A percentile compares a stretch with the other conserved stretches of the same genome.
Conservation (phyloP, 2,113 vertebrate species). For the Neomonachus schauinslandi region DNA sequence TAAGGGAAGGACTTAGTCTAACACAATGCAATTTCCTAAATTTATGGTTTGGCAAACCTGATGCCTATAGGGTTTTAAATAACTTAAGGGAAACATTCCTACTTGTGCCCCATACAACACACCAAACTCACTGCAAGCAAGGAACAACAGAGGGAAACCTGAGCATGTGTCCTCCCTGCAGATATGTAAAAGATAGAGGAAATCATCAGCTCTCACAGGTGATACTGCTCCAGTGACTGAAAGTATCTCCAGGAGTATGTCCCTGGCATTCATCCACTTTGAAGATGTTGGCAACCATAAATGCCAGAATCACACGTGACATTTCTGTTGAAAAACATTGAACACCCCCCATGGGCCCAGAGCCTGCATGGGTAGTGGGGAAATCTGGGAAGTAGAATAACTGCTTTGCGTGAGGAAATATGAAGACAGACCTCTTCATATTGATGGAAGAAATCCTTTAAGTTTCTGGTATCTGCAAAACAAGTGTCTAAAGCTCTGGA, state of each 20-base stretch:
- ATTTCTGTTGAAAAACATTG: constrained; percentile 67
- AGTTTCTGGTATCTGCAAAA: neutral
- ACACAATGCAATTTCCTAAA: neutral
- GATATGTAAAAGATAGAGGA: neutral
- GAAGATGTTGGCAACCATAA: constrained; percentile 53
- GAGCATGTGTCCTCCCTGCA: neutral
- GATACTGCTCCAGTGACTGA: neutral
- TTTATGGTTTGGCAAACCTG: constrained; percentile 54
- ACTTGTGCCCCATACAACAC: neutral
- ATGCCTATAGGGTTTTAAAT: neutral
- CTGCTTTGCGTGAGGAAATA: neutral
- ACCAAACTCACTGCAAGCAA: neutral
- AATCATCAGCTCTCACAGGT: neutral
- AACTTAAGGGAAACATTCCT: constrained; percentile 32
- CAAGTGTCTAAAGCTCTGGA: neutral
- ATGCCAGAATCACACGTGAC: constrained; percentile 30
- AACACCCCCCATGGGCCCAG: neutral
- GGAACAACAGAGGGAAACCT: neutral
- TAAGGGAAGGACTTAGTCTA: constrained; percentile 53
- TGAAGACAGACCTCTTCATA: neutral
- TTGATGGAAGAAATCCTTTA: neutral
- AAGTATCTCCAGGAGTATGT: constrained; percentile 24
- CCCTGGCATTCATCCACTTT: constrained; percentile 51
- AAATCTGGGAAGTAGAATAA: constrained; percentile 5
- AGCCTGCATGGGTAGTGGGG: neutral